phyloP scores from a whole-genome alignment of 2,888 invertebrate species.

The Agelastica alni region DNA sequence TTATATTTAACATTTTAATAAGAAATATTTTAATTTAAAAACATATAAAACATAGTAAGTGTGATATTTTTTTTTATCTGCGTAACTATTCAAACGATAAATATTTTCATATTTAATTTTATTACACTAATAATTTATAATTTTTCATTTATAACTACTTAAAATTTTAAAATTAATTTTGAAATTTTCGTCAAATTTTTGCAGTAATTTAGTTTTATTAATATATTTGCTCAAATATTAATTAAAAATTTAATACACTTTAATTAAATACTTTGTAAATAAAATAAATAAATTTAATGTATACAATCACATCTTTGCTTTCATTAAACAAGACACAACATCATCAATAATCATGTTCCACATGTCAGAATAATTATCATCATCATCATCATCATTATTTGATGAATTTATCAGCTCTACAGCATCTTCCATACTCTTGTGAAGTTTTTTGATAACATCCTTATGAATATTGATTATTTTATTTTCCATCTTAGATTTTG shows the following conservation, averaged over 20 bases:
- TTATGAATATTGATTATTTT: slow-evolving; percentile 88
- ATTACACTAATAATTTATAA: too few species aligned
- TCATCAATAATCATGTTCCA: slow-evolving; percentile 82
- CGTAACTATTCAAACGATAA: too few species aligned
- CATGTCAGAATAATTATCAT: slow-evolving; percentile 86
- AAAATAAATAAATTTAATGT: slow-evolving; percentile 20
- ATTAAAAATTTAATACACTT: neutral
- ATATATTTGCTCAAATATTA: neutral
- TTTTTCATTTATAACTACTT: neutral
- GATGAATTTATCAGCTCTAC: slow-evolving; percentile 75
- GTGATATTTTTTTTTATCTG: too few species aligned
- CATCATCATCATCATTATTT: slow-evolving; percentile 88
- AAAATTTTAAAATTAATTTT: neutral
- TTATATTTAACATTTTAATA: too few species aligned
- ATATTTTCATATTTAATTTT: too few species aligned
- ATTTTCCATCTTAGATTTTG: slow-evolving; percentile 61
- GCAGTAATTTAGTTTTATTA: neutral
- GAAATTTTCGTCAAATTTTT: neutral
- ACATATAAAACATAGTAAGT: too few species aligned
- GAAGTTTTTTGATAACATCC: slow-evolving; percentile 69
- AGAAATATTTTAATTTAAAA: too few species aligned
- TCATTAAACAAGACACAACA: slow-evolving; percentile 65
- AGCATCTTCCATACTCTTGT: slow-evolving; percentile 71
- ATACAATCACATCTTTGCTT: slow-evolving; percentile 60
- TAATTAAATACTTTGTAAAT: neutral